Conservation (phyloP, 1,140 invertebrate genomes). For the Popillia japonica region DNA sequence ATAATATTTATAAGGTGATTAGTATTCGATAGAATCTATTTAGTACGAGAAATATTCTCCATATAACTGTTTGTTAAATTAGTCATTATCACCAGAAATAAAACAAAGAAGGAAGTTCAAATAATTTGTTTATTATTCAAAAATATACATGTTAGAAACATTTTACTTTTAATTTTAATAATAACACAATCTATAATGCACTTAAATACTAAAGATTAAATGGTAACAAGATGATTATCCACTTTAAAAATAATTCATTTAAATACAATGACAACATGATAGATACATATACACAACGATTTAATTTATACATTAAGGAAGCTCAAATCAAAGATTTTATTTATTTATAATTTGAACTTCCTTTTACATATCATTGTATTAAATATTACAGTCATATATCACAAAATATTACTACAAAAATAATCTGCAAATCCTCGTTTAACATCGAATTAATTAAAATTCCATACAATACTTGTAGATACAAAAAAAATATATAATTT, state of each 20-base stretch:
- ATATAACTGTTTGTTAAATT: too few relatives aligned
- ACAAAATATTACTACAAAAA: not conserved
- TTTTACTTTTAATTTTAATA: too few relatives aligned
- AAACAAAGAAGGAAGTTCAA: too few relatives aligned
- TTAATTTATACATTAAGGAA: not conserved
- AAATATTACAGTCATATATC: not conserved
- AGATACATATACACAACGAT: not conserved
- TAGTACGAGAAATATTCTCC: too few relatives aligned
- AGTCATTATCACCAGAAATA: too few relatives aligned
- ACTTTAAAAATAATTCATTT: not conserved
- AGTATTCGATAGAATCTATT: too few relatives aligned
- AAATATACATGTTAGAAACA: too few relatives aligned
- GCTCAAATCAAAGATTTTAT: conserved; percentile 18
- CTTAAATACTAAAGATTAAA: too few relatives aligned
- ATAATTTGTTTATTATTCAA: too few relatives aligned
- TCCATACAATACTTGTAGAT: not conserved
- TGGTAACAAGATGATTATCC: not conserved
- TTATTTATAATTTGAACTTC: conserved; percentile 20
- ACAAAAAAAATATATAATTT: conserved; percentile 19
- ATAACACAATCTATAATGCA: too few relatives aligned
- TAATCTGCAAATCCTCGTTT: not conserved
- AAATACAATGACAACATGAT: not conserved
- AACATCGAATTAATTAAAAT: conserved; percentile 27
- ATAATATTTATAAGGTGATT: too few relatives aligned
- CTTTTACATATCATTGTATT: conserved; percentile 1